These are phyloP conservation scores for Plectropomus leopardus DNA, from an alignment of 2,113 vertebrate genomes.

Conservation along the genomic window DNA sequence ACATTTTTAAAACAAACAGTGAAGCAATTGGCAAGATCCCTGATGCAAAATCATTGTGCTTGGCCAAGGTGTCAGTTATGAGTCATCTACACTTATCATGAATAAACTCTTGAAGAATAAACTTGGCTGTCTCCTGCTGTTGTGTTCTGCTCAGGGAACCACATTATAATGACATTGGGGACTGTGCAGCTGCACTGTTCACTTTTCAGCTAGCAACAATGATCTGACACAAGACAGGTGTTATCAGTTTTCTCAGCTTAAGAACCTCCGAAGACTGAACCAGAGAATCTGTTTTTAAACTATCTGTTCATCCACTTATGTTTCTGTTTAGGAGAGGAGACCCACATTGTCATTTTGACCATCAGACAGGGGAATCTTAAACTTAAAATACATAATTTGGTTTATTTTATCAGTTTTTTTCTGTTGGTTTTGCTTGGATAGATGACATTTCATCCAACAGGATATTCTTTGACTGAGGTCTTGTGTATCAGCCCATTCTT, in stretches of 20 bases:
- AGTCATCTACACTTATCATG: neutral
- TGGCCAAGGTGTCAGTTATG: neutral
- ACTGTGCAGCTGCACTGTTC: neutral
- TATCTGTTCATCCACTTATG: neutral
- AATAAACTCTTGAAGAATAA: neutral
- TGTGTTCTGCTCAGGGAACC: neutral
- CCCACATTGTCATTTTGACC: neutral
- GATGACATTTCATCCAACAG: neutral
- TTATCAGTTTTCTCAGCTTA: neutral
- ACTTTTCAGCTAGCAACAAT: neutral
- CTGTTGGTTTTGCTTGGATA: neutral
- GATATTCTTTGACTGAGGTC: neutral
- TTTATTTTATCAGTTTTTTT: too few species aligned
- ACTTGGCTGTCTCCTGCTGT: neutral
- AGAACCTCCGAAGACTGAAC: neutral
- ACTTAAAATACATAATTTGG: neutral
- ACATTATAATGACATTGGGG: neutral
- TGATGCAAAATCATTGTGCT: neutral
- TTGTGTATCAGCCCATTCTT: neutral
- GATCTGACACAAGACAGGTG: too few species aligned
- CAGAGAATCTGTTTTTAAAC: neutral
- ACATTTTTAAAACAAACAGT: neutral
- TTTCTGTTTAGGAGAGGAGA: slow-evolving; percentile 1
- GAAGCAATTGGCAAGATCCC: neutral
- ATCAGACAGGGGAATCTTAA: neutral